Conservation (phyloP, 1,140 invertebrate genomes). For the Doryteuthis pealeii region DNA sequence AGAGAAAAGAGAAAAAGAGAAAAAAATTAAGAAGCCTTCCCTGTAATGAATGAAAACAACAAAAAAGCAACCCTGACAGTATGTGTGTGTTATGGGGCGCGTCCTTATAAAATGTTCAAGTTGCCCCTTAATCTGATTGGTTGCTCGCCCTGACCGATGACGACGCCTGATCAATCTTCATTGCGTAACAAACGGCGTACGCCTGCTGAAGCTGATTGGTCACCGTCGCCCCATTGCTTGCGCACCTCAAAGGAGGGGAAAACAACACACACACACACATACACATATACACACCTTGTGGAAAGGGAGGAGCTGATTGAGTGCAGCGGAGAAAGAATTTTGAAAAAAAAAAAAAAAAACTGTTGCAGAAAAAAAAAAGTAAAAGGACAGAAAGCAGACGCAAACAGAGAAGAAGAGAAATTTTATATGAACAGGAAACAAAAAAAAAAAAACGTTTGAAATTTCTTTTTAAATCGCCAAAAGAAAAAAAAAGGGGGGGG, state of each 20-base stretch:
- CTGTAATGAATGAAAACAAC: too few relatives aligned
- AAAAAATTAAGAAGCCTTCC: too few relatives aligned
- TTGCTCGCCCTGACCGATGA: background rate
- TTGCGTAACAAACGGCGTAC: background rate
- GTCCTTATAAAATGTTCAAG: too few relatives aligned
- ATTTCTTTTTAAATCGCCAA: too few relatives aligned
- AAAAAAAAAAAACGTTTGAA: too few relatives aligned
- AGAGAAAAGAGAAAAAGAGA: background rate
- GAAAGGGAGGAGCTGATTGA: background rate
- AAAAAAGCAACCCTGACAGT: too few relatives aligned
- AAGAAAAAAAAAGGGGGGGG: too few relatives aligned
- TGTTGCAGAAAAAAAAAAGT: too few relatives aligned
- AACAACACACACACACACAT: too few relatives aligned
- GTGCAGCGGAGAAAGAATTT: background rate
- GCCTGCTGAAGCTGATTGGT: background rate
- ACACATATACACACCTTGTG: background rate
- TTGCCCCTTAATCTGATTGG: background rate
- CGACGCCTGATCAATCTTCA: background rate
- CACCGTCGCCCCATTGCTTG: too few relatives aligned
- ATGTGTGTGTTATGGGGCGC: too few relatives aligned
- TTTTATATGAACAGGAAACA: background rate
- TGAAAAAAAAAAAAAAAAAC: background rate
- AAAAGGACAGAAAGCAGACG: background rate
- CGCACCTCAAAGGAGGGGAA: too few relatives aligned
- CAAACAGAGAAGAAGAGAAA: background rate